Conservation (phyloP, 2,888 invertebrate species). For the Calameuta idolon region DNA sequence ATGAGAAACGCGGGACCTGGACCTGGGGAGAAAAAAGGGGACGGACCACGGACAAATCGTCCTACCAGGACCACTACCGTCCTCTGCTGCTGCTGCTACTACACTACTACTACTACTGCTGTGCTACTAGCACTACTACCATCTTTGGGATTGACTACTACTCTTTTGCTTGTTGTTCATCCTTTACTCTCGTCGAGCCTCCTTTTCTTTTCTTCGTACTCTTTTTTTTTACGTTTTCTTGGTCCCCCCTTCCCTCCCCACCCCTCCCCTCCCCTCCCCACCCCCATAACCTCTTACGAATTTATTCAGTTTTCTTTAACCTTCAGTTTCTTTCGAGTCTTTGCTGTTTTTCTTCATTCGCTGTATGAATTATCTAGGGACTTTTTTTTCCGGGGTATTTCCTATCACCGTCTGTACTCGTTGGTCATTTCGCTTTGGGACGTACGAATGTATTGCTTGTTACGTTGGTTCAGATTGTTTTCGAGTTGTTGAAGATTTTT, state of each 20-base stretch:
- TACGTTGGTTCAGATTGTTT: neutral
- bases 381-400: neutral
- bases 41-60: constrained; percentile 33
- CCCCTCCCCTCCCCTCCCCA: too few relatives aligned
- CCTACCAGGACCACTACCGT: constrained; percentile 26
- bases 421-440: neutral
- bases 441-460: neutral
- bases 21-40: constrained; percentile 15
- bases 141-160: constrained; percentile 8
- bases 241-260: too few relatives aligned
- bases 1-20: constrained; percentile 32
- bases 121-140: neutral
- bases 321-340: neutral
- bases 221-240: constrained; percentile 29
- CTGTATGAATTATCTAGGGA: neutral
- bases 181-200: constrained; percentile 13
- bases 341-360: neutral
- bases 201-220: constrained; percentile 18
- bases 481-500: neutral
- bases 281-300: neutral
- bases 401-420: neutral
- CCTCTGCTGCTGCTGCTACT: neutral
- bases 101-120: constrained; percentile 17
- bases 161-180: constrained; percentile 10
- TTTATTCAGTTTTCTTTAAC: neutral